Evolutionary conservation across 2,888 invertebrate species (phyloP), one percentile per base, ranked within the genome.

Genomic region (Phorcus lineatus): DNA sequence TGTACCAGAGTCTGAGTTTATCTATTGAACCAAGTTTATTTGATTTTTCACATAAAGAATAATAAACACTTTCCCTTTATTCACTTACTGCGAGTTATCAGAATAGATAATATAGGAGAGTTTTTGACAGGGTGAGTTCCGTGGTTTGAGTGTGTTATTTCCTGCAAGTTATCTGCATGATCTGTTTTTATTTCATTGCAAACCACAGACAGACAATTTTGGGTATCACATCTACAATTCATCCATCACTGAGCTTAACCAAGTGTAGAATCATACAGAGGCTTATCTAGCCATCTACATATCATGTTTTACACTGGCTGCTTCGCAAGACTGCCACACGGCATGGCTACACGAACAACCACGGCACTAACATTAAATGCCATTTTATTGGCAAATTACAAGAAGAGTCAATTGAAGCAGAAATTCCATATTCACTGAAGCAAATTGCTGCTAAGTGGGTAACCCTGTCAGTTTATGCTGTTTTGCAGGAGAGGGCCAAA

Each of bases 321-420:
- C 13, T 31, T 62, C 22, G 62, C 62, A 62, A 28, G 24, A 28
- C 62, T 62, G 62, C 13, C 28, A 24, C 62, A 62, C 11, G 28
- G 28, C 24, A 62, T 24, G 62, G 28, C 28, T 24, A 28, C 28
- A 24, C 24, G 62, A 24, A 62, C 62, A 62, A 9, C 28, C 62
- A 24, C 62, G 17, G 62, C 28, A 28, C 62, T 16, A 22, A 62
- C 62, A 62, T 62, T 31, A 62, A 62, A 22, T 62, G 62, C 13
- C 24, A 62, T 62, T 62, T 62, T 62, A 62, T 62, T 24, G 62
- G 62, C 28, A 62, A 28, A 62, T 62, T 62, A 28, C 62, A 62
- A 28, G 17, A 17, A 17, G 28, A 28, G 62, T 62, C 28, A 22
- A 28, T 3, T 24, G 62, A 22, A 62, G 62, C 28, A 62, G 62